phyloP scores from a whole-genome alignment of 2,113 vertebrate species.

The Australoheros scitulus region DNA sequence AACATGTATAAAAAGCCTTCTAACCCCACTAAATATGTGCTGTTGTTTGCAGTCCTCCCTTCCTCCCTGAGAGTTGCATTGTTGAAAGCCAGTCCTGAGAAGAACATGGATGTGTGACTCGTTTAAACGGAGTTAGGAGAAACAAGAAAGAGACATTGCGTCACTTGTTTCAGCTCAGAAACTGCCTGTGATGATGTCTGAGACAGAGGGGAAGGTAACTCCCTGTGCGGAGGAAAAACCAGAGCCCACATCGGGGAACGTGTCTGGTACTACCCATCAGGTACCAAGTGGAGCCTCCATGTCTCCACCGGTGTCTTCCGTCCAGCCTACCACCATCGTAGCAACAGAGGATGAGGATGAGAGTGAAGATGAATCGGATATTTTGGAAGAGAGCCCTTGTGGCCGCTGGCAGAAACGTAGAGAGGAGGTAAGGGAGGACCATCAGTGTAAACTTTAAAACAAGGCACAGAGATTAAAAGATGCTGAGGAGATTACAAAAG shows the following conservation, averaged over 20 bases:
- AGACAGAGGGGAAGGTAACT: conserved; percentile 50
- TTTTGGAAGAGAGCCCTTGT: conserved; percentile 96
- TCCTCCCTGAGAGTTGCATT: not conserved
- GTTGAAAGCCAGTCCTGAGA: conserved; percentile 22
- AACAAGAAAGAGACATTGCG: conserved; percentile 9
- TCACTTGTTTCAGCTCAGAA: conserved; percentile 22
- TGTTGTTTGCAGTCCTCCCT: conserved; percentile 23
- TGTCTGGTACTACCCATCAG: conserved; percentile 51
- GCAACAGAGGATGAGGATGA: conserved; percentile 92
- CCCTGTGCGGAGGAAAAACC: conserved; percentile 39
- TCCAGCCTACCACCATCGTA: conserved; percentile 74
- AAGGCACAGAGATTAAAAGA: not conserved
- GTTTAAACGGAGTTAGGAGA: conserved; percentile 1
- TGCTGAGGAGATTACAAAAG: not conserved
- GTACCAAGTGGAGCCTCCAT: conserved; percentile 78
- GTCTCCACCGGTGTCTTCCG: conserved; percentile 84
- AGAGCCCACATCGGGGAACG: conserved; percentile 33
- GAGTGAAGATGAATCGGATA: conserved; percentile 96
- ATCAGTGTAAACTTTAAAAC: not conserved
- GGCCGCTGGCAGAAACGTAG: conserved; percentile 96
- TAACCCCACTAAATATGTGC: not conserved
- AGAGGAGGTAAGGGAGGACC: conserved; percentile 85
- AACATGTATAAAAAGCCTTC: not conserved
- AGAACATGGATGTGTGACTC: conserved; percentile 38
- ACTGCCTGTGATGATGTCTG: conserved; percentile 58